These are phyloP conservation scores for Melanotaenia duboulayi DNA, from an alignment of 2,113 vertebrate species.

Conservation along the genomic window DNA sequence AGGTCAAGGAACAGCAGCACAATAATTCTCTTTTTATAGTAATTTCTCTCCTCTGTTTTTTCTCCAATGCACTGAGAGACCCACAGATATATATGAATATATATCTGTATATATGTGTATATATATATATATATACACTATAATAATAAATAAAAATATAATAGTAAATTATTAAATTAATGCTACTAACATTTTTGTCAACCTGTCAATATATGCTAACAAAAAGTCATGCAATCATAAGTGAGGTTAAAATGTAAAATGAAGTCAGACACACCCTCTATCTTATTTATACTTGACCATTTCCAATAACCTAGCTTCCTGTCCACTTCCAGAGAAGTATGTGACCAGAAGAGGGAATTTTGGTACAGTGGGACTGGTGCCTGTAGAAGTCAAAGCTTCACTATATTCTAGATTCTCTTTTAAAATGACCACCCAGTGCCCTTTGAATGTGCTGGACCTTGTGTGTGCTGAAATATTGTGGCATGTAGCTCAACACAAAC, in stretches of 20 bases:
- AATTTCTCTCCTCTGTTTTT: slow-evolving; percentile 6
- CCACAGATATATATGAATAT: no score
- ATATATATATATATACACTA: no score
- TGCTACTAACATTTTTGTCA: no score
- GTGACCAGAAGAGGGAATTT: slow-evolving; percentile 64
- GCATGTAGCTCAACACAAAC: slow-evolving; percentile 15
- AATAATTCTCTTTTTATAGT: slow-evolving; percentile 49
- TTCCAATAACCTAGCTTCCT: slow-evolving; percentile 37
- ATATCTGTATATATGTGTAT: no score
- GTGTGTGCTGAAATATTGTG: not conserved
- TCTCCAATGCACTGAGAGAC: slow-evolving; percentile 17
- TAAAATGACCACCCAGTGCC: slow-evolving; percentile 39
- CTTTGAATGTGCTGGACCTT: slow-evolving; percentile 28
- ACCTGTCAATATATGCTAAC: not conserved
- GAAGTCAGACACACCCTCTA: slow-evolving; percentile 1
- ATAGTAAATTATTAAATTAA: not conserved
- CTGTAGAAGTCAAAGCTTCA: slow-evolving; percentile 32
- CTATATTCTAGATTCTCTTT: slow-evolving; percentile 29
- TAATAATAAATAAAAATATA: no score
- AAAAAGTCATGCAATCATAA: not conserved
- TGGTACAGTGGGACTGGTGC: slow-evolving; percentile 57
- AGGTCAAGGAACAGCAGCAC: slow-evolving; percentile 40
- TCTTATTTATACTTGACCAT: slow-evolving; percentile 22
- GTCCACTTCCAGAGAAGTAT: slow-evolving; percentile 45
- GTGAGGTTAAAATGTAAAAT: not conserved